Conservation (phyloP, 2,113 vertebrate genomes). For the Tetrax tetrax region DNA sequence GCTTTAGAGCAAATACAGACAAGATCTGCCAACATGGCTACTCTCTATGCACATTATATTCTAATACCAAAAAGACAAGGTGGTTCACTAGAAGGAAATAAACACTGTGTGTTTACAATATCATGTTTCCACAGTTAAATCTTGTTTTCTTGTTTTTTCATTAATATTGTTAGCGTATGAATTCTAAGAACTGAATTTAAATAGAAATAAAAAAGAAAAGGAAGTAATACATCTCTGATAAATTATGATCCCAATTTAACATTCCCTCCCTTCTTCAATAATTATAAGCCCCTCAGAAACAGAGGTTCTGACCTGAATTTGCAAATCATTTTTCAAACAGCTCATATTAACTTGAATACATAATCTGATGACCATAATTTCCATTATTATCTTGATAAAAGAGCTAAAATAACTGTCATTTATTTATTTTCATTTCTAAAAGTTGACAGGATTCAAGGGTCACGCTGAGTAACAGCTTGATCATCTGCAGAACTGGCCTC, state of each 20-base stretch:
- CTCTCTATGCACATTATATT: not conserved
- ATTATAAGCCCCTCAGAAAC: not conserved
- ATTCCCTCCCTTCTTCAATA: not conserved
- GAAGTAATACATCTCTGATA: not conserved
- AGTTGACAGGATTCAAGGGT: not conserved
- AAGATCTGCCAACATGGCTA: not conserved
- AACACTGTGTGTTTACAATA: not conserved
- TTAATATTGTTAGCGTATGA: not conserved
- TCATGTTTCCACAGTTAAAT: not conserved
- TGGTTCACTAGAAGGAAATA: not conserved
- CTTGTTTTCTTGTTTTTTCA: not conserved
- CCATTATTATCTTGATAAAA: not conserved
- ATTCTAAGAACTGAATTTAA: not conserved
- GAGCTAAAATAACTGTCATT: not conserved
- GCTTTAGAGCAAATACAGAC: not conserved
- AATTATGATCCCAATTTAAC: not conserved
- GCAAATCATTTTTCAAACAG: not conserved
- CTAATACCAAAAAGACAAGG: not conserved
- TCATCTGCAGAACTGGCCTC: rapidly evolving
- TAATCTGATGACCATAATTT: not conserved
- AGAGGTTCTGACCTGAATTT: not conserved
- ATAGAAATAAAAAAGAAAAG: not conserved
- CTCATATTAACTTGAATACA: not conserved
- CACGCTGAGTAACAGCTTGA: not conserved
- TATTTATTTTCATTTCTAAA: not conserved